Evolutionary conservation across 2,888 invertebrate species (phyloP).

Genomic region (Plagodis dolabraria): DNA sequence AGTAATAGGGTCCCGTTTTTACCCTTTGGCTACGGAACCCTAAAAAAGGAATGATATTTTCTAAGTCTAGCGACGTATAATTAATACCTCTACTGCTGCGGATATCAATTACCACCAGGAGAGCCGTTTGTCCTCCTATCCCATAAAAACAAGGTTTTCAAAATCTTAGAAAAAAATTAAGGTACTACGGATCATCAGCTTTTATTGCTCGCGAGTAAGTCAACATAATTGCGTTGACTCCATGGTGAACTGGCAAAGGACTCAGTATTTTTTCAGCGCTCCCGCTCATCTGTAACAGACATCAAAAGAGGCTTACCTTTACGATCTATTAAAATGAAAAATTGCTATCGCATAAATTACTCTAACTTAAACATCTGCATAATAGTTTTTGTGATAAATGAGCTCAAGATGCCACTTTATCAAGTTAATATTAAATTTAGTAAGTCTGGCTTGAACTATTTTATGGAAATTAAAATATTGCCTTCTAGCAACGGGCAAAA

Average conservation of each 20-base stretch:
- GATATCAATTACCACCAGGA: too few species aligned
- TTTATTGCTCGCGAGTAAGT: background rate
- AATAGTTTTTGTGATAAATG: conserved; percentile 22
- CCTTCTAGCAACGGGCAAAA: too few species aligned
- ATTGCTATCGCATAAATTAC: conserved; percentile 21
- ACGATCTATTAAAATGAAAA: conserved; percentile 35
- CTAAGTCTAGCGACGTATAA: too few species aligned
- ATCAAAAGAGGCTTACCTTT: conserved; percentile 32
- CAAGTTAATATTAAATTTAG: conserved; percentile 5
- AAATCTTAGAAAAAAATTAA: too few species aligned
- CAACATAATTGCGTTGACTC: background rate
- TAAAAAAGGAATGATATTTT: too few species aligned
- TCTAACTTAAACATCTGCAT: conserved; percentile 18
- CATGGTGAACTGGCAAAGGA: background rate
- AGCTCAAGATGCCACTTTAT: conserved; percentile 10
- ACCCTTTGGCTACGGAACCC: too few species aligned
- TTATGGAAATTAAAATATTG: background rate
- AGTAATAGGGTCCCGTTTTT: too few species aligned
- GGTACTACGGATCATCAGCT: too few species aligned
- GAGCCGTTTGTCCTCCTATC: too few species aligned
- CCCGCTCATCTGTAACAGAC: conserved; percentile 28
- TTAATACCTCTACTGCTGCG: too few species aligned
- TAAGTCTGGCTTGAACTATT: conserved; percentile 1
- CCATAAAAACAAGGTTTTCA: too few species aligned
- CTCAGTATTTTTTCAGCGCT: conserved; percentile 24